These are phyloP conservation scores for Meiosimyza platycephala DNA, from an alignment of 2,888 invertebrate species.

Conservation along the genomic window DNA sequence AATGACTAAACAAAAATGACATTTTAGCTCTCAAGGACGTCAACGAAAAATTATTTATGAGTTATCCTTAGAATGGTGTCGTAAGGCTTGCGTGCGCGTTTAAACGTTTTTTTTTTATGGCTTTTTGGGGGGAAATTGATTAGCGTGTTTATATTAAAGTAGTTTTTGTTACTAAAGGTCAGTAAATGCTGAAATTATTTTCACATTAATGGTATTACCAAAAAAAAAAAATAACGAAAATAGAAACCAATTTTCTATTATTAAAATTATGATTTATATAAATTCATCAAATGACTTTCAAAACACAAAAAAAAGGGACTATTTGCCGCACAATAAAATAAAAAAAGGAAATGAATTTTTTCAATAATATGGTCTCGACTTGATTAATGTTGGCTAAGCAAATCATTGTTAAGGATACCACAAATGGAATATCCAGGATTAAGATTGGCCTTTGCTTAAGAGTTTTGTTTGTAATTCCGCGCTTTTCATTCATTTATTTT, in stretches of 20 bases:
- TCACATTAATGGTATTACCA: conserved; percentile 22
- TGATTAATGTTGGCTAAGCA: too few species aligned
- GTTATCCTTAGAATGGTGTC: not conserved
- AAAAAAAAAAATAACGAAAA: not conserved
- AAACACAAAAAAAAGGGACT: not conserved
- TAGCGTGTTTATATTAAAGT: not conserved
- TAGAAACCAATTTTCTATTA: conserved; percentile 11
- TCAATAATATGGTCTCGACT: too few species aligned
- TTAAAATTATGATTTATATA: conserved; percentile 53
- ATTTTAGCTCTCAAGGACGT: conserved; percentile 12
- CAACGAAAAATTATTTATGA: conserved; percentile 10
- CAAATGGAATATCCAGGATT: too few species aligned
- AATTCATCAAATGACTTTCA: conserved; percentile 16
- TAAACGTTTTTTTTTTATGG: not conserved
- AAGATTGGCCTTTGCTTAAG: too few species aligned
- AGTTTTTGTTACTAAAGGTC: conserved; percentile 2
- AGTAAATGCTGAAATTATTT: conserved; percentile 16
- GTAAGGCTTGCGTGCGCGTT: not conserved
- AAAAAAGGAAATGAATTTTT: too few species aligned
- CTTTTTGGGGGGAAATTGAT: not conserved
- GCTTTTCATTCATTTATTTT: too few species aligned
- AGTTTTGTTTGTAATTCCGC: too few species aligned
- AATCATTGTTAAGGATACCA: too few species aligned
- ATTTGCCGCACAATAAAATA: too few species aligned
- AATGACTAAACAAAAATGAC: not conserved